A percentile compares a stretch with the other conserved stretches of the same genome.
These are phyloP conservation scores for Shinisaurus crocodilurus DNA, from an alignment of 2,113 vertebrate species.

Conservation along the genomic window DNA sequence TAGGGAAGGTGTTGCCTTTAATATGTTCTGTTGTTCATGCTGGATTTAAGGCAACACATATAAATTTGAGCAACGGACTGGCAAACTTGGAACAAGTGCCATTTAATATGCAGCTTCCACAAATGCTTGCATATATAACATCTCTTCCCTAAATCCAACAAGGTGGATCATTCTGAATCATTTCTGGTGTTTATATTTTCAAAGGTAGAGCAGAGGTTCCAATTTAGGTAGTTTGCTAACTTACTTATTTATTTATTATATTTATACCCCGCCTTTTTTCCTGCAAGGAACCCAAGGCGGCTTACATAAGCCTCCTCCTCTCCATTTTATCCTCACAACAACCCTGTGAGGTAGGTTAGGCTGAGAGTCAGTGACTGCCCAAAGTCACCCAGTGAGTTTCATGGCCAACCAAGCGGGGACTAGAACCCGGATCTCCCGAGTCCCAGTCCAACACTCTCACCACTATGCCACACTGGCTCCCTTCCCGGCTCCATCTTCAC, in stretches of 20 bases:
- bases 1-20: background rate
- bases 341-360: background rate
- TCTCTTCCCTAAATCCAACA: background rate
- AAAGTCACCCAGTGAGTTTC: no score
- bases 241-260: no score
- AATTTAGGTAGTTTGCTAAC: no score
- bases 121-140: background rate
- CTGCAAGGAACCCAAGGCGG: no score
- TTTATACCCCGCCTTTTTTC: no score
- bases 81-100: background rate
- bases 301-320: no score
- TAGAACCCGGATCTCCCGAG: no score
- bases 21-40: background rate
- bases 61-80: background rate
- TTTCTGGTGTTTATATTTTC: background rate
- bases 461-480: no score
- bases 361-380: no score
- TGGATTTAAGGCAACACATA: background rate
- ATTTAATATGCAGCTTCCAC: background rate
- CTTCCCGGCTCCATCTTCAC: no score
- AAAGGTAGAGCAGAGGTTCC: background rate
- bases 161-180: background rate
- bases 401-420: no score
- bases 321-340: background rate
- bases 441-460: no score